Percentiles rank a stretch among this genome's conserved stretches.
phyloP scores from a whole-genome alignment of 2,113 vertebrate genomes.

The Cyprinodon tularosa region DNA sequence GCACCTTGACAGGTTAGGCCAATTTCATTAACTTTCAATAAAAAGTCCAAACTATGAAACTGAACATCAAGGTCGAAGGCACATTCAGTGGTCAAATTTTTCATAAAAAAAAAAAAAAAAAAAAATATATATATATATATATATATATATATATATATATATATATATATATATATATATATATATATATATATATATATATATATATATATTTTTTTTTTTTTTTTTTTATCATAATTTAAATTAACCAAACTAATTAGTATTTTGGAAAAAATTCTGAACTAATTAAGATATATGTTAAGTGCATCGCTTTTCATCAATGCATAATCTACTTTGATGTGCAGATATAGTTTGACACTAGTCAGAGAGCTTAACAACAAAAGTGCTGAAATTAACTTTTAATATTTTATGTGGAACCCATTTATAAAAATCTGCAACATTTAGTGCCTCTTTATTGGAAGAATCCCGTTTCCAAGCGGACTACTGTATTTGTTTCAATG shows the following conservation, averaged over 20 bases:
- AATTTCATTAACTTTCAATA: background rate
- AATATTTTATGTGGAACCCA: too few relatives aligned
- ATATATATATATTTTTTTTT: too few relatives aligned
- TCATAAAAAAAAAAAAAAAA: too few relatives aligned
- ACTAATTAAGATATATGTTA: background rate
- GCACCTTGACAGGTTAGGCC: background rate
- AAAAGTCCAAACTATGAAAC: too few relatives aligned
- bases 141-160: too few relatives aligned
- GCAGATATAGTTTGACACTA: background rate
- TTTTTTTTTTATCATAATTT: background rate
- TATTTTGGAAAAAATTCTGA: background rate
- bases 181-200: too few relatives aligned
- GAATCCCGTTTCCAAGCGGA: background rate
- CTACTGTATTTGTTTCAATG: background rate
- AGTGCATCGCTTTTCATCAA: background rate
- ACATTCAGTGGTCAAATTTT: too few relatives aligned
- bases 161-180: too few relatives aligned
- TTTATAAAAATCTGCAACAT: background rate
- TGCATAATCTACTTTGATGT: background rate
- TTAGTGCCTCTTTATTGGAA: background rate
- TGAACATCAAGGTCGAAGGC: too few relatives aligned
- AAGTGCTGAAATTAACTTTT: background rate
- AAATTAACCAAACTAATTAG: background rate
- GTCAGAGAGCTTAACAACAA: background rate
- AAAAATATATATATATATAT: too few relatives aligned